Base-by-base conservation (phyloP, 2,888 invertebrate genomes). In the Synanthedon andrenaeformis region DNA sequence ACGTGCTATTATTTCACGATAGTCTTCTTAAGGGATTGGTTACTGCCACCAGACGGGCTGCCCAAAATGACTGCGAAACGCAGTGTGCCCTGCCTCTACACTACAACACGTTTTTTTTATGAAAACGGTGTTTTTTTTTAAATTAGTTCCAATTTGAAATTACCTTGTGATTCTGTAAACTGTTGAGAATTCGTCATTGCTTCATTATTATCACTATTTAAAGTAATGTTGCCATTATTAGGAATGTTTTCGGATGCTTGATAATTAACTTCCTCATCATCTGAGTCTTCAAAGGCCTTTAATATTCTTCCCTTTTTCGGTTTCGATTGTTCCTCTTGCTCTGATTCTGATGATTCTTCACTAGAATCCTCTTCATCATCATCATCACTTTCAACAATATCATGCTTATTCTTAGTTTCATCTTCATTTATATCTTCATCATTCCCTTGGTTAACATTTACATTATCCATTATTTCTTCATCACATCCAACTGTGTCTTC, bases 241-340 rank as follows among this genome's bases (percentile, higher is more conserved):
- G 11, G 14, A 49, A 17, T 17, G 17, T 49, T 23, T 49, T 17
- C 49, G 10, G 19, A 23, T 17, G 23, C 17, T 23, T 49, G 13
- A 19, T 49, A 12, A 49, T 17, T 17, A 14, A 19, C 12, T 0
- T 68, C 68, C 60, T 87, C 87, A 58, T 86, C 85, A 66, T 86
- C 87, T 1, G 87, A 86, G 65, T 86, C 86, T 66, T 84, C 85
- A 66, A 87, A 87, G 0, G 86, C 87, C 65, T 85, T 87, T 52
- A 86, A 69, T 57, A 87, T 87, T 62, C 87, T 76, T 3, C 85
- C 74, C 60, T 79, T 86, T 57, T 71, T 83, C 13, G 69, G 65
- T 52, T 70, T 78, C 4, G 54, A 49, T 17, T 53, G 49, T 50
- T 54, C 53, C 10, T 58, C 56, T 56, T 73, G 65, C 42, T 63